phyloP scores from a whole-genome alignment of 2,797 vertebrate genomes.

The Squalus acanthias region DNA sequence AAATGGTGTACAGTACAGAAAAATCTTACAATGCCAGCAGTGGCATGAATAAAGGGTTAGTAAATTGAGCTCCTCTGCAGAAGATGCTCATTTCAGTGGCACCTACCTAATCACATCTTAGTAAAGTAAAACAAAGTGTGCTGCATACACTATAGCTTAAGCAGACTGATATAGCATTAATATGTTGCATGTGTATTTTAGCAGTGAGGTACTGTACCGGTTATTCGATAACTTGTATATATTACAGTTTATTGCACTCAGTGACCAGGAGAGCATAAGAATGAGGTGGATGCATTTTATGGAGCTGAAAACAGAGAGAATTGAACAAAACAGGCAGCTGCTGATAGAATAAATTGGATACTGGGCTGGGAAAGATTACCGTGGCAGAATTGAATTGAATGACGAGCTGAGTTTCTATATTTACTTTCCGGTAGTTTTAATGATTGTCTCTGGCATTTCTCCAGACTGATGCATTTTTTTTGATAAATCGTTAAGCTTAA shows the following conservation, averaged over 20 bases:
- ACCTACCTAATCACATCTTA: background rate
- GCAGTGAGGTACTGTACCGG: background rate
- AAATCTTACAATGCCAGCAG: background rate
- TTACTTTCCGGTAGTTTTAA: constrained; percentile 3
- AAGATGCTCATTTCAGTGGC: background rate
- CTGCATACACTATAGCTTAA: background rate
- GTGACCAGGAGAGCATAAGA: background rate
- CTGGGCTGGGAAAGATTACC: constrained; percentile 14
- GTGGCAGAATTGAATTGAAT: background rate
- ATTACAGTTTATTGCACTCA: background rate
- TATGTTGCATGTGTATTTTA: background rate
- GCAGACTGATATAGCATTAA: background rate
- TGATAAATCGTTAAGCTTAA: background rate
- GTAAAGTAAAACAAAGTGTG: background rate
- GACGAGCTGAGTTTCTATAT: background rate
- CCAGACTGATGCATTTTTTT: constrained; percentile 13
- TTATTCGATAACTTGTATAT: background rate
- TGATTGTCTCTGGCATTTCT: background rate
- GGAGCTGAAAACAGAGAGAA: background rate
- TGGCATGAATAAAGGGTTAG: background rate
- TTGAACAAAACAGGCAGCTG: background rate
- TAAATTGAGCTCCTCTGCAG: background rate
- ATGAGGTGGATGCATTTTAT: background rate
- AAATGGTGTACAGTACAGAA: background rate
- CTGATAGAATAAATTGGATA: constrained; percentile 5